Evolutionary conservation across 2,797 vertebrate genomes (phyloP), one percentile per base, ranked within the genome.

Genomic region (Avahi laniger): DNA sequence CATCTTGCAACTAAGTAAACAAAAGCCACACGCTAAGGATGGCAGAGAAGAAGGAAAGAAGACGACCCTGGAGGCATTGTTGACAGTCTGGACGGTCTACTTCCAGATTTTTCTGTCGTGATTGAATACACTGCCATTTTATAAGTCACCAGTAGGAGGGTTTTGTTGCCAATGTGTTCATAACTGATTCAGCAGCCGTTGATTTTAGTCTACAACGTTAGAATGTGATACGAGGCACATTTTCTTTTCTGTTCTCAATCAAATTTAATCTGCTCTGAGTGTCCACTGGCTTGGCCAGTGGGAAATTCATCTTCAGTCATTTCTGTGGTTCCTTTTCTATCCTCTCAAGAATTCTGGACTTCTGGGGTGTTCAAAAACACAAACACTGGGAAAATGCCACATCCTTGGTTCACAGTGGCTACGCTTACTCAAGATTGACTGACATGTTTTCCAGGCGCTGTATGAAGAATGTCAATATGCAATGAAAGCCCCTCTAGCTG

Each of bases 191-290:
- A 17, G 11, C 43, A 41, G n/a, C 8, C 35, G 76, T 54, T 80
- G 52, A 78, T 81, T 92, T 75, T 96, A 63, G 65, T 72, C 30
- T 28, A 30, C 48, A 59, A 46, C 38, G 50, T 63, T n/a, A 70
- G 70, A 76, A 26, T 38, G 33, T 87, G 52, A 75, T 84, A 83
- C 38, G 43, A 69, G 28, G 9, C 26, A 76, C 10, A 13, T 82
- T 81, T 24, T 13, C 20, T 72, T 85, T 89, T 83, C 72, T 48
- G 38, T 70, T 87, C 76, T 90, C 61, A 69, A 30, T 88, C 57
- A 75, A 4, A 91, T 88, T 96, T 90, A 89, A 72, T 84, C 73
- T 75, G 17, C 28, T 91, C 13, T 65, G 18, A 92, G n/a, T 84
- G 14, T 72, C 7, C 13, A 48, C 46, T 18, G 72, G 70, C 28